Base-by-base conservation (phyloP, 2,113 vertebrate genomes). In the Odocoileus hemionus region DNA sequence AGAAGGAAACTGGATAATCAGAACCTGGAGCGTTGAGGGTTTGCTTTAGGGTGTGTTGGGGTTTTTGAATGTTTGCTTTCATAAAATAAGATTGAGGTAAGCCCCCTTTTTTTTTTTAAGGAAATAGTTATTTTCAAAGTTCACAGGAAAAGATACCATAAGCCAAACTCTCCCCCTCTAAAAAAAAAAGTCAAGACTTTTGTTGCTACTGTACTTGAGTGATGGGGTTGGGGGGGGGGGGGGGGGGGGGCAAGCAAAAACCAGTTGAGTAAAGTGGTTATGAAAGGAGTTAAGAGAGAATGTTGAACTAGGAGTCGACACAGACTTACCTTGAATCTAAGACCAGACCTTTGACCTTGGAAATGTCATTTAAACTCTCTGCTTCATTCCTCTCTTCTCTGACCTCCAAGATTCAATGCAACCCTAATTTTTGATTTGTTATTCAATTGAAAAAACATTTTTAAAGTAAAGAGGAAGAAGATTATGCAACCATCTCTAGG, bases 41-140 rank as follows among this genome's bases (percentile, higher is more conserved):
- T 95, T 93, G 58, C 13, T 94, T 19, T 36, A 79, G 82, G 19
- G 23, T 57, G 4, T 92, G 16, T 52, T n/a, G 12, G 21, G 39
- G 39, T 55, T 92, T 93, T 94, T 88, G 39, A 83, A 64, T 92
- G 47, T 96, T 96, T 87, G 45, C 93, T 95, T 95, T 97, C 54
- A 50, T 92, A 36, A 39, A 86, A 25, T 79, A 83, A 87, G 79
- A 93, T 61, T 64, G 89, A 97, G 19, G 30, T 85, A 39, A 91
- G 30, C 30, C 43, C 9, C 3, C 36, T 36, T 89, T 28, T 67
- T 86, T 39, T 15, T 43, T 89, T 43, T 14, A 76, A 70, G 47
- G 16, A 93, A 89, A 76, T 86, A 43, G 30, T 96, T 97, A 70
- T 74, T 90, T 92, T 94, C 74, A 95, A 80, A 96, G 30, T 43